Conservation (phyloP, 2,888 invertebrate species). For the Pilophorus perplexus region DNA sequence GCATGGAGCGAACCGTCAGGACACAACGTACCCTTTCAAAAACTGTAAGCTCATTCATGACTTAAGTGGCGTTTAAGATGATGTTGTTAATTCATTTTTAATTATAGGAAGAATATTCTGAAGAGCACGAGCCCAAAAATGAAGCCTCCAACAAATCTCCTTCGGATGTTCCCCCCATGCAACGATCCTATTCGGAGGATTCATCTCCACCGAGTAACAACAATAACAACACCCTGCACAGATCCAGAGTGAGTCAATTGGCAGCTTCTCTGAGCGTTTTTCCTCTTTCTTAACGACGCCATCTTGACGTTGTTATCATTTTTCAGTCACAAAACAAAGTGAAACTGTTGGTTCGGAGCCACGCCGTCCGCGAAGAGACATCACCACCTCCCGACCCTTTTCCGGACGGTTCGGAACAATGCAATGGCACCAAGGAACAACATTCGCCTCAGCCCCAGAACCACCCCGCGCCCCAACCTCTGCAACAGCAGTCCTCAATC, state of each 20-base stretch:
- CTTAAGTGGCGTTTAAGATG: too few species aligned
- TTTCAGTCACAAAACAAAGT: constrained; percentile 68
- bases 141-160: constrained; percentile 29
- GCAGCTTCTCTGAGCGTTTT: not conserved
- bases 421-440: constrained; percentile 50
- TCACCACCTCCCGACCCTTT: constrained; percentile 54
- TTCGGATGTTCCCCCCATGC: not conserved
- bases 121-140: constrained; percentile 32
- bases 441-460: constrained; percentile 6
- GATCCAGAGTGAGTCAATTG: constrained; percentile 40
- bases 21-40: constrained; percentile 44
- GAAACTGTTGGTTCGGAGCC: constrained; percentile 81
- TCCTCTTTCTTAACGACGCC: not conserved
- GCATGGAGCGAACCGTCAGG: constrained; percentile 44
- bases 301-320: constrained; percentile 17
- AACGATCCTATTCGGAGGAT: constrained; percentile 16
- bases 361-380: constrained; percentile 84
- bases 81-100: constrained; percentile 1
- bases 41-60: constrained; percentile 42
- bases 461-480: constrained; percentile 52
- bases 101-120: constrained; percentile 42
- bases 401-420: constrained; percentile 46
- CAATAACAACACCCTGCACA: constrained; percentile 42
- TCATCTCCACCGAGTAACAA: constrained; percentile 25
- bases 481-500: constrained; percentile 38